Conservation (phyloP, 2,888 invertebrate species). For the Plebejus melissa region DNA sequence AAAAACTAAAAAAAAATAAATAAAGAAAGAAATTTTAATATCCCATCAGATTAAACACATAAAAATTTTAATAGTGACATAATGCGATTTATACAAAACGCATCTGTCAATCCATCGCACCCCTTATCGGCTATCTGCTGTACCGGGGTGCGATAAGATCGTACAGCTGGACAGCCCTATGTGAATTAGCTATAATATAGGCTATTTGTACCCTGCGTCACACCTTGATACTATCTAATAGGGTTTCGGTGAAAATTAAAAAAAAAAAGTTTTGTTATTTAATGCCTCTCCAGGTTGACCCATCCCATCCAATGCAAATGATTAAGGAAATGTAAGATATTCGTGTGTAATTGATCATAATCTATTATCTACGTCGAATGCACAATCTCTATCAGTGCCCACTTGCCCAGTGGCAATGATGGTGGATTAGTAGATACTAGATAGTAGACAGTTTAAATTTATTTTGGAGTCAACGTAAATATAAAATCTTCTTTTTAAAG, state of each 20-base stretch:
- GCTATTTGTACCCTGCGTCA: background rate
- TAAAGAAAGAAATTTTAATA: background rate
- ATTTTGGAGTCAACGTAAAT: no score
- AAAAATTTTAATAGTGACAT: conserved; percentile 33
- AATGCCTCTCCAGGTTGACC: no score
- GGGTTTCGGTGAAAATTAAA: background rate
- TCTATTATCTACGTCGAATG: no score
- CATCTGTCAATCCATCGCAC: conserved; percentile 43
- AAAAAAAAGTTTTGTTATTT: no score
- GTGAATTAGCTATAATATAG: conserved; percentile 6
- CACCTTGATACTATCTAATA: conserved; percentile 2
- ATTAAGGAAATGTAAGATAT: no score
- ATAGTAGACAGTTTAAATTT: no score
- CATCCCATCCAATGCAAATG: no score
- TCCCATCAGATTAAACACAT: conserved; percentile 12
- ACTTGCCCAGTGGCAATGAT: no score
- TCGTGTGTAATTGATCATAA: no score
- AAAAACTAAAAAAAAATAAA: background rate
- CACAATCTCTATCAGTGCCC: no score
- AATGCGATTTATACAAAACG: conserved; percentile 37
- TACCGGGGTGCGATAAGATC: conserved; percentile 38
- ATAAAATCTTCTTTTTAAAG: no score
- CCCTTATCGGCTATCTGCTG: conserved; percentile 39
- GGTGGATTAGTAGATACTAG: no score
- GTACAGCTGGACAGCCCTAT: background rate